Conservation (phyloP, 2,797 vertebrate species). For the Myiothlypis coronata region DNA sequence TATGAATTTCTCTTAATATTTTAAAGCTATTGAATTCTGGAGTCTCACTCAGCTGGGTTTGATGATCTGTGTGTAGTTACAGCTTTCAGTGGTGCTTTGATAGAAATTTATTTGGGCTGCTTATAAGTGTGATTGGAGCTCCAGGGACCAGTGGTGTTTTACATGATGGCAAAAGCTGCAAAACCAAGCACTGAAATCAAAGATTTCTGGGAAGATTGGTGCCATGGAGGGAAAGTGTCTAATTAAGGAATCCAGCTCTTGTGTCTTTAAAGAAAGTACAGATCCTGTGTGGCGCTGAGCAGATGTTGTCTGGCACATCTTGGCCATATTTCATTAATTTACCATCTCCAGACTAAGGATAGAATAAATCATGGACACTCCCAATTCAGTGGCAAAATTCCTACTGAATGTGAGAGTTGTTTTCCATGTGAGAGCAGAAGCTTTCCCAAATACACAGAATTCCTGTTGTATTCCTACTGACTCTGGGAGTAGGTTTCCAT, state of each 20-base stretch:
- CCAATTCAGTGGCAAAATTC: not conserved
- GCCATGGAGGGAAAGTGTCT: not conserved
- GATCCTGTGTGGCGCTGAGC: not conserved
- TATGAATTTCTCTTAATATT: not conserved
- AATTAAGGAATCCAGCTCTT: not conserved
- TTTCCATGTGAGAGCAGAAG: not conserved
- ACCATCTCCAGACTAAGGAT: not conserved
- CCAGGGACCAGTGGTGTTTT: not conserved
- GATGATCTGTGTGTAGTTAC: fast-evolving
- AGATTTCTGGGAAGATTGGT: not conserved
- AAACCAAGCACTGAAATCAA: not conserved
- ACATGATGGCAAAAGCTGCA: not conserved
- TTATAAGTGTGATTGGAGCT: not conserved
- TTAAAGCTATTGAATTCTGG: not conserved
- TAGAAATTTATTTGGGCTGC: not conserved
- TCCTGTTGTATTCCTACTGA: no score
- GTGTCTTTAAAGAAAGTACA: not conserved
- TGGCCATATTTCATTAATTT: not conserved
- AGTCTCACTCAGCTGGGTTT: not conserved
- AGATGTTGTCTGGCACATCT: not conserved
- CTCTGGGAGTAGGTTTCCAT: not conserved
- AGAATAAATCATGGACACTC: not conserved
- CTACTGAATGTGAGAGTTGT: fast-evolving
- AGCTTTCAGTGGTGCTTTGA: not conserved
- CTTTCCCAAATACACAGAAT: not conserved